Base-by-base conservation (phyloP, 2,113 vertebrate species). In the Coracopsis vasa region DNA sequence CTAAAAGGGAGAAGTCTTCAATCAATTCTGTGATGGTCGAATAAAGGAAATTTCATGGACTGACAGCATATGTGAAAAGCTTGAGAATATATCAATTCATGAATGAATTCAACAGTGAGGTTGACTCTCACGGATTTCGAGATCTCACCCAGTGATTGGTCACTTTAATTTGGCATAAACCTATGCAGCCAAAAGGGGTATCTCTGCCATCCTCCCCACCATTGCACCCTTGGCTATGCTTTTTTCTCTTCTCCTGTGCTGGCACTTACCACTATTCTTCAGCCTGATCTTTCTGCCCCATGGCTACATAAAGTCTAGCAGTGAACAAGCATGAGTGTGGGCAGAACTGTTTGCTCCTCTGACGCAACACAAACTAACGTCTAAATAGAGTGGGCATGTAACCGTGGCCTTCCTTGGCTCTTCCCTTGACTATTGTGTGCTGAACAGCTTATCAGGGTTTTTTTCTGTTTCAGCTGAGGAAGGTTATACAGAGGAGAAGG, bases 161-260 rank as follows among this genome's bases (percentile, higher is more conserved):
- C 17, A 53, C 16, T 78, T 84, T n/a, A 51, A 39, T 47, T 73
- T 72, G 20, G 6, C 39, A 56, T 23, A 41, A 56, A 27, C 27
- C 64, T 50, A 3, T 37, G n/a, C 21, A 84, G 33, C 16, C 31
- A 33, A 54, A 80, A 35, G 28, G 5, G 5, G 3, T 13, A 10
- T 25, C 41, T 80, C 35, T 35, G 18, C 21, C 6, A 7, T 80
- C 10, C 18, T 66, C 37, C 41, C 8, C 28, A 54, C 28, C 39
- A 7, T 23, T 9, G 1, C 48, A 39, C 11, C 25, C 48, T 66
- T 24, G 45, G 17, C 11, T 44, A 28, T 0, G 2, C 7, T 31
- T 58, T 48, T 42, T 80, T 64, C 44, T 79, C n/a, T 31, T 44
- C 28, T 31, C 39, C 28, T 56, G 11, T 29, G 31, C n/a, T 54